Base-by-base conservation (phyloP, 2,113 vertebrate species). In the Fregata magnificens region DNA sequence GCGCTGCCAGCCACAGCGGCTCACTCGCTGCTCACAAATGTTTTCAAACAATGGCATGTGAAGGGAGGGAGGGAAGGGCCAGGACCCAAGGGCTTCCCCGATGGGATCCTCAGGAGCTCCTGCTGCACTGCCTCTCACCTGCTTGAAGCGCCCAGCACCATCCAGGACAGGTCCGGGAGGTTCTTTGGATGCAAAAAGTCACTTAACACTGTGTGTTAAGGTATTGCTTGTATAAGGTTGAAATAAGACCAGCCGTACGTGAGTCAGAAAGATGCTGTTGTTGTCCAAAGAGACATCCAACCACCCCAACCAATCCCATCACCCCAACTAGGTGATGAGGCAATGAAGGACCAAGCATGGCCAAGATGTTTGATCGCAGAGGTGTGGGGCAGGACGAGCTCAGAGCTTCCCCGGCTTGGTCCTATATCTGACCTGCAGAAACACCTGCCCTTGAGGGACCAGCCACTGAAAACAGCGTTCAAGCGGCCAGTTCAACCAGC, bases 31-130 rank as follows among this genome's bases (percentile, higher is more conserved):
- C 88, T 97, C 63, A 25, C 89, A 91, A 89, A 34, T 14, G 73
- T 32, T 93, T 86, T 81, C 92, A 96, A 91, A 97, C 91, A 94
- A 67, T 4, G 80, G 50, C 81, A 92, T 19, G 62, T 63, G 79
- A 82, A 90, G 44, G 72, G 62, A 83, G 16, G 62, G 47, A 92
- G 32, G 36, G 31, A 90, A 95, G 69, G 36, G 29, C 22, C n/a
- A 42, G 22, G 19, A 73, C 29, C 24, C 31, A n/a, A 59, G 8
- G 10, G 18, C 2, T 81, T 42, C 20, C 38, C 42, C 13, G 8
- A 13, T 9, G 31, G 14, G 34, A 72, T 45, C 55, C 7, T 61
- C 52, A 47, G n/a, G 11, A 80, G 5, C 7, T 81, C 22, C 45
- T 79, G 5, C 24, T 79, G 22, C 24, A 3, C 2, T 14, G 38